These are phyloP conservation scores for Drosophila gunungcola DNA, from an alignment of 1,140 invertebrate species.

Conservation along the genomic window DNA sequence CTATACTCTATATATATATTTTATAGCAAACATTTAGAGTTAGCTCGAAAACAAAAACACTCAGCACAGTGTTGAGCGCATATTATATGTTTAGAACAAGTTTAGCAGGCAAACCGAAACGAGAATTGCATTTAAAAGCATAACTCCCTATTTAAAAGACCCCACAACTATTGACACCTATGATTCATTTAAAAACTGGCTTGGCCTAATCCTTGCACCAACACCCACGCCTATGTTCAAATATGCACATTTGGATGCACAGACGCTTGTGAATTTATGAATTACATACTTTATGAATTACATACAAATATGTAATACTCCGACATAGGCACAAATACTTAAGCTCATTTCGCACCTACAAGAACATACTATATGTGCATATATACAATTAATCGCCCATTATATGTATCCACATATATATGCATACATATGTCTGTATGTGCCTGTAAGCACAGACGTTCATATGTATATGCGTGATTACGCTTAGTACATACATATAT, in stretches of 20 bases:
- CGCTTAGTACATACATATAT: conserved; percentile 40
- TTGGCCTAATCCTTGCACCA: conserved; percentile 37
- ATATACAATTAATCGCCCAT: conserved; percentile 35
- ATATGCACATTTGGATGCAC: conserved; percentile 35
- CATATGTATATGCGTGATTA: conserved; percentile 43
- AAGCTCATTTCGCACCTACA: conserved; percentile 27
- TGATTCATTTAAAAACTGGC: conserved; percentile 41
- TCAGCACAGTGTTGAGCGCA: neutral
- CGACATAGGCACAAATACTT: conserved; percentile 24
- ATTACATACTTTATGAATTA: conserved; percentile 31
- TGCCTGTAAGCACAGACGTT: conserved; percentile 23
- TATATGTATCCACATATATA: conserved; percentile 36
- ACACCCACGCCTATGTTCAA: conserved; percentile 29
- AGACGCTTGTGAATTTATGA: conserved; percentile 35
- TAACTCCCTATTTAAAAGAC: conserved; percentile 16
- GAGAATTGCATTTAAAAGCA: conserved; percentile 27
- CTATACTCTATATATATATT: too few relatives aligned
- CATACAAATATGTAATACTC: conserved; percentile 7
- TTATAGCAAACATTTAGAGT: neutral
- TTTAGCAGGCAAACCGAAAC: conserved; percentile 18
- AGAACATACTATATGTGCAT: conserved; percentile 32
- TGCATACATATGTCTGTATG: conserved; percentile 34
- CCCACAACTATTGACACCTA: neutral
- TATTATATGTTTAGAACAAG: conserved; percentile 25
- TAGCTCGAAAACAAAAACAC: neutral